Evolutionary conservation across 2,113 vertebrate species (phyloP).

Genomic region (Barnardius zonarius): DNA sequence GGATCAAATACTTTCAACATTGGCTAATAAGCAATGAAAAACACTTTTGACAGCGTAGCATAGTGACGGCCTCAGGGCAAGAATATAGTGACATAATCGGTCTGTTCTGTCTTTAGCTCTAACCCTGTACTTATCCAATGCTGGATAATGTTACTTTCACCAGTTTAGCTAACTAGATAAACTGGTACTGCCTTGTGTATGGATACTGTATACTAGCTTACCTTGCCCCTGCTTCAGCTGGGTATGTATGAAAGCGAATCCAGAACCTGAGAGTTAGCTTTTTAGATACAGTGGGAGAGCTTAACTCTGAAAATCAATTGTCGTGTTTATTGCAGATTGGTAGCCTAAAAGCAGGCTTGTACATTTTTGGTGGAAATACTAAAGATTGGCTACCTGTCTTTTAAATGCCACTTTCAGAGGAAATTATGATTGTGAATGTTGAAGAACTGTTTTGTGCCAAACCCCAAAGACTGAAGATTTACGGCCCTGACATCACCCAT

Average conservation of each 20-base stretch:
- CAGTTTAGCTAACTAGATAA: conserved; percentile 4
- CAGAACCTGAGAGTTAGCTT: neutral
- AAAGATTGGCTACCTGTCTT: neutral
- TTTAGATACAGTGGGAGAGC: neutral
- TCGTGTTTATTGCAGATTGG: neutral
- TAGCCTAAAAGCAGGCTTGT: neutral
- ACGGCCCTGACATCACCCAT: neutral
- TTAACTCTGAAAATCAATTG: neutral
- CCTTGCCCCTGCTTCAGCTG: neutral
- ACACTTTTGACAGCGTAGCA: neutral
- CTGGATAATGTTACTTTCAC: neutral
- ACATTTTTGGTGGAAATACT: neutral
- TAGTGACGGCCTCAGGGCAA: neutral
- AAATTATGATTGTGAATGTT: neutral
- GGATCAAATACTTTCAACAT: neutral
- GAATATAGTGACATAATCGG: neutral
- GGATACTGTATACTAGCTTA: neutral
- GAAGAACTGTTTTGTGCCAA: neutral
- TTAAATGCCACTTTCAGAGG: neutral
- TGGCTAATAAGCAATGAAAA: neutral
- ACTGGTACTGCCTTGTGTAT: neutral
- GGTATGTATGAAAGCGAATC: neutral
- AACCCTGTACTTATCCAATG: neutral
- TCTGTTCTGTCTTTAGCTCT: neutral
- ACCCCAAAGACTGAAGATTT: neutral